phyloP scores from a whole-genome alignment of 2,113 vertebrate species.

The Ophiodon elongatus region DNA sequence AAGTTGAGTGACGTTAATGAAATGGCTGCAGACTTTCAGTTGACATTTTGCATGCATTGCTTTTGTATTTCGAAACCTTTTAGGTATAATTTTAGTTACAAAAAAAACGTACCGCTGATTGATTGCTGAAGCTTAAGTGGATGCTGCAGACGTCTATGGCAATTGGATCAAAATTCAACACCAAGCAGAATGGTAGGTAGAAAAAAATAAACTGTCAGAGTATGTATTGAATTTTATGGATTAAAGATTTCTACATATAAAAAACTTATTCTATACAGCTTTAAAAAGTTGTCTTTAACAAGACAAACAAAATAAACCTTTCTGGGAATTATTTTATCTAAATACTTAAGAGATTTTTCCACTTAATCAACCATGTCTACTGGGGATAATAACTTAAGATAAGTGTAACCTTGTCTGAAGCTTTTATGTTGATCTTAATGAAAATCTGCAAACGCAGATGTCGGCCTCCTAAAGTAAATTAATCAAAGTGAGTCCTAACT shows the following conservation, averaged over 20 bases:
- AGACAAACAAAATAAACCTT: constrained; percentile 42
- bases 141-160: constrained; percentile 46
- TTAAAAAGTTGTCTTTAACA: constrained; percentile 39
- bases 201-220: constrained; percentile 3
- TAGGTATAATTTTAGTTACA: constrained; percentile 41
- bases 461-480: constrained; percentile 75
- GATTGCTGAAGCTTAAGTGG: constrained; percentile 57
- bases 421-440: constrained; percentile 82
- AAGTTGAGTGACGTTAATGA: constrained; percentile 55
- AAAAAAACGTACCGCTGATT: constrained; percentile 42
- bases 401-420: constrained; percentile 66
- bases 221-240: constrained; percentile 41
- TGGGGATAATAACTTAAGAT: constrained; percentile 71
- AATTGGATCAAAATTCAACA: constrained; percentile 54
- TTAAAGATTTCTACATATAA: constrained; percentile 32
- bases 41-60: constrained; percentile 44
- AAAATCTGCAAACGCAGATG: constrained; percentile 82
- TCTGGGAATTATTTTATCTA: constrained; percentile 12
- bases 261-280: constrained; percentile 2
- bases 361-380: constrained; percentile 66
- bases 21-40: constrained; percentile 38
- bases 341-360: constrained; percentile 45
- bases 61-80: constrained; percentile 46
- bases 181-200: constrained; percentile 14
- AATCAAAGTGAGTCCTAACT: constrained; percentile 74